These are phyloP conservation scores for Drosophila paranaensis DNA, from an alignment of 2,888 invertebrate species.

Conservation along the genomic window DNA sequence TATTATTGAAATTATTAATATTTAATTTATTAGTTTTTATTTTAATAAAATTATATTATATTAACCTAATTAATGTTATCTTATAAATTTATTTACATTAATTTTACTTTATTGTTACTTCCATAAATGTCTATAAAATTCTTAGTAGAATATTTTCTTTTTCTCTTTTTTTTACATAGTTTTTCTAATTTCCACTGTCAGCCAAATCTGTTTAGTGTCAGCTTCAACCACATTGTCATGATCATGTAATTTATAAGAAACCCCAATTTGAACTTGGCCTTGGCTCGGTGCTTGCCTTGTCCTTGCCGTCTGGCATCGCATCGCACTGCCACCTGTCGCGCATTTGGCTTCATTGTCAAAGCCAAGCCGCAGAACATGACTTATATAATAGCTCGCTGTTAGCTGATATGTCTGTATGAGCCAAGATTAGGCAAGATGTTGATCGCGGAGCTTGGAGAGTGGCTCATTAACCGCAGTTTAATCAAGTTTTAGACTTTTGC, in stretches of 20 bases:
- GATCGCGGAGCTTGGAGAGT: slow-evolving; percentile 14
- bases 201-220: neutral
- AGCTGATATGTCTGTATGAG: slow-evolving; percentile 55
- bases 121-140: neutral
- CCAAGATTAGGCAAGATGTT: slow-evolving; percentile 10
- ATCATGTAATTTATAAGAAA: slow-evolving; percentile 9
- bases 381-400: slow-evolving; percentile 51
- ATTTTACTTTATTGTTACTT: too few species aligned
- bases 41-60: too few species aligned
- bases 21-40: too few species aligned
- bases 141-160: neutral
- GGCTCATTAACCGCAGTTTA: slow-evolving; percentile 79
- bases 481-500: slow-evolving; percentile 67
- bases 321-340: slow-evolving; percentile 45
- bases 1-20: too few species aligned
- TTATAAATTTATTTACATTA: too few species aligned
- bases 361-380: slow-evolving; percentile 40
- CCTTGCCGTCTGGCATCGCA: slow-evolving; percentile 5
- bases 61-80: too few species aligned
- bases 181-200: neutral
- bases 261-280: slow-evolving; percentile 18
- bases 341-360: slow-evolving; percentile 40
- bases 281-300: neutral
- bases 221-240: slow-evolving; percentile 1
- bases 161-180: neutral